Evolutionary conservation across 2,888 invertebrate species (phyloP).

Genomic region (Sminthurides aquaticus): DNA sequence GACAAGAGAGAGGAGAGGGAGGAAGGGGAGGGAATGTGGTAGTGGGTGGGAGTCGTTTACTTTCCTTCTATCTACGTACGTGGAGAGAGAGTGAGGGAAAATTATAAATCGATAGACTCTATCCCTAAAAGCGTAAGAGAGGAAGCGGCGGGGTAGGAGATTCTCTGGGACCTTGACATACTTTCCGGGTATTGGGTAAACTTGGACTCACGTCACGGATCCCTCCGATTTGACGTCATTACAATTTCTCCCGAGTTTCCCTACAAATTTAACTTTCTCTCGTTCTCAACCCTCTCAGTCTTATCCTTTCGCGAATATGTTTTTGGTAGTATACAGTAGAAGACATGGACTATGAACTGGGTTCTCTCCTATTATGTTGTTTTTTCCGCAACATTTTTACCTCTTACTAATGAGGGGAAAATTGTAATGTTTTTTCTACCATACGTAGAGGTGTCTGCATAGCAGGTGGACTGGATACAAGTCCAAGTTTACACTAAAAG

Average conservation of each 20-base stretch:
- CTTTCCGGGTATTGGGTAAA: slow-evolving; percentile 14
- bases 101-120: slow-evolving; percentile 13
- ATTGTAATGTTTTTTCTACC: no score
- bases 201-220: slow-evolving; percentile 13
- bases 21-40: not conserved
- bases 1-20: slow-evolving; percentile 4
- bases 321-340: not conserved
- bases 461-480: no score
- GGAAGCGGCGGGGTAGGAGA: not conserved
- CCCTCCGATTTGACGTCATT: slow-evolving; percentile 13
- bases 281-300: not conserved
- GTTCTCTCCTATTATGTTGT: no score
- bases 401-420: no score
- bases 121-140: slow-evolving; percentile 1
- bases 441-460: no score
- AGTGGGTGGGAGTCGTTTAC: not conserved
- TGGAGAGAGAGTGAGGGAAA: slow-evolving; percentile 3
- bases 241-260: slow-evolving; percentile 3
- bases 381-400: no score
- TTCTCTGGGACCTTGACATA: slow-evolving; percentile 18
- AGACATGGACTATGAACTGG: no score
- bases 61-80: not conserved
- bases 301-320: not conserved
- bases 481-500: no score
- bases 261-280: not conserved